phyloP scores from a whole-genome alignment of 1,140 invertebrate genomes.

The Phenacoccus solenopsis region DNA sequence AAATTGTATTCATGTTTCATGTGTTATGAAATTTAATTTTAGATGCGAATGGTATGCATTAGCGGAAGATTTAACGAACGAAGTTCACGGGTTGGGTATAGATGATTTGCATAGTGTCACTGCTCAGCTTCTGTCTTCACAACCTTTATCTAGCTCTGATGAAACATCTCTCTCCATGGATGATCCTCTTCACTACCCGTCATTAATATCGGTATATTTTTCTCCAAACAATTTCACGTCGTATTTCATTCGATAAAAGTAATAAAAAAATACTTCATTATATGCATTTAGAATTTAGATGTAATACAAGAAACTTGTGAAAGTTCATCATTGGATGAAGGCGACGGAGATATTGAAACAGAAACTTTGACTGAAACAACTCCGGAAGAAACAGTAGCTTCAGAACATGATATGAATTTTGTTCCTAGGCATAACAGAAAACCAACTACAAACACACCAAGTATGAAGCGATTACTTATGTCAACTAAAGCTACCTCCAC shows the following conservation, averaged over 20 bases:
- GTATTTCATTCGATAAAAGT: not conserved
- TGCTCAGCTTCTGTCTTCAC: slow-evolving; percentile 33
- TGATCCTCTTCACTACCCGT: not conserved
- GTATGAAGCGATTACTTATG: not conserved
- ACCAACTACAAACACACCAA: not conserved
- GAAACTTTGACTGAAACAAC: slow-evolving; percentile 12
- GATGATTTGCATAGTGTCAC: slow-evolving; percentile 36
- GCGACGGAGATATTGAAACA: slow-evolving; percentile 19
- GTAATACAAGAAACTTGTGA: slow-evolving; percentile 24
- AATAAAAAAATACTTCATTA: too few species aligned
- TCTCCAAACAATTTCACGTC: not conserved
- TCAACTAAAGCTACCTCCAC: slow-evolving; percentile 10
- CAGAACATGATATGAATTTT: not conserved
- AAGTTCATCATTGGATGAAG: slow-evolving; percentile 22
- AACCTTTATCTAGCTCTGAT: slow-evolving; percentile 23
- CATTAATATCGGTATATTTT: not conserved
- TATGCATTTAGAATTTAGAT: slow-evolving; percentile 19
- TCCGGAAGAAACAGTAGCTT: not conserved
- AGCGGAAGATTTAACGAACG: slow-evolving; percentile 34
- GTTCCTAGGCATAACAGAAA: not conserved
- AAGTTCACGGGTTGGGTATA: slow-evolving; percentile 32
- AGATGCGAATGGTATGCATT: slow-evolving; percentile 36
- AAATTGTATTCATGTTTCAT: not conserved
- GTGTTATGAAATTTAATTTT: slow-evolving; percentile 22
- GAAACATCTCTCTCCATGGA: slow-evolving; percentile 4